Base-by-base conservation (phyloP, 2,888 invertebrate species). In the Athripsodes cinereus region DNA sequence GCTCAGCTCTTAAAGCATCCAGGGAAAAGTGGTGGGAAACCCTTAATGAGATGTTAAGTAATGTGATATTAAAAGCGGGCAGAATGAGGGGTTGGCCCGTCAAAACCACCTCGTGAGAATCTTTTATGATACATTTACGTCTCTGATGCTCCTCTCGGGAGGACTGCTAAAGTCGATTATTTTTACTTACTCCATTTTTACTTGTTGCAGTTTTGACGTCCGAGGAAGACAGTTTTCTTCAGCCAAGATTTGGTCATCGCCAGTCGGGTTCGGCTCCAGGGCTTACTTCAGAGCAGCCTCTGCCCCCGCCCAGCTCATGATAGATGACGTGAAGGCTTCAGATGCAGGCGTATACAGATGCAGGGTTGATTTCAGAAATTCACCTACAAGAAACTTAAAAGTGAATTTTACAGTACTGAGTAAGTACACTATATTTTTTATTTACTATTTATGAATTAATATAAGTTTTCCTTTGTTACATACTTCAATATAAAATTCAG, bases 381-480 rank as follows among this genome's bases (percentile, higher is more conserved):
- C 92, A 11, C 93, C 92, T 0, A 94, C 93, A 1, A 83, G 91
- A 66, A 92, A 93, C 72, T 82, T 89, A 67, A 86, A 88, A 76
- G 89, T 93, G 74, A 92, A 92, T 74, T 84, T 94, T 68, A 91
- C 90, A 66, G 88, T 94, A 66, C 90, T 93, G 70, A 87, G 93
- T 93, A 77, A 90, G 92, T 86, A 66, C 22, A 1, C 26, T 31
- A 31, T 21, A 20, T 48, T 48, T 48, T 3, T 10, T 16, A 46
- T 18, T 46, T 10, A 6, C 6, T 46, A 18, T 46, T 16, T 46
- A 16, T n/a, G n/a, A n/a, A n/a, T n/a, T n/a, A n/a, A 46, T 16
- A 46, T 8, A 5, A 8, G n/a, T 16, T 46, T 46, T 46, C 8
- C 46, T 11, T 46, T 46, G n/a, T n/a, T n/a, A n/a, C n/a, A n/a